A percentile compares a stretch with the other conserved stretches of the same genome.
phyloP scores from a whole-genome alignment of 2,888 invertebrate genomes.

The Slavum lentiscoides region DNA sequence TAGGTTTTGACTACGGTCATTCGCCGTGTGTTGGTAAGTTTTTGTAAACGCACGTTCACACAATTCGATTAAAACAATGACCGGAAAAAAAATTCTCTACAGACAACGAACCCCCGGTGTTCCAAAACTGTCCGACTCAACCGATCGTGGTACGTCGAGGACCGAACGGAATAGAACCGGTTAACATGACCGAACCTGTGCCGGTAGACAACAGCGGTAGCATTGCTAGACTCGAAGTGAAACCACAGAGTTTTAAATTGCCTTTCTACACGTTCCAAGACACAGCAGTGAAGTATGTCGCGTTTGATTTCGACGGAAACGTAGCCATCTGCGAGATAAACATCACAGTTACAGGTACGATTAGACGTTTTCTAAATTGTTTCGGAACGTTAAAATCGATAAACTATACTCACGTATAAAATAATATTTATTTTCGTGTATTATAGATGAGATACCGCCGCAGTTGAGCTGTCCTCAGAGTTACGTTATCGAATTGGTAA shows the following conservation, averaged over 20 bases:
- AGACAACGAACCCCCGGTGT: slow-evolving; percentile 94
- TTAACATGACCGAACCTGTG: slow-evolving; percentile 90
- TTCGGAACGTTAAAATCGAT: neutral
- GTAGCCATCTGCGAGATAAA: slow-evolving; percentile 96
- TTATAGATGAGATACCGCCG: slow-evolving; percentile 82
- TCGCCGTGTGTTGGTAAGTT: slow-evolving; percentile 83
- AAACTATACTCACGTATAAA: neutral
- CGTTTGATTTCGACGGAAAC: slow-evolving; percentile 96
- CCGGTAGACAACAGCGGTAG: slow-evolving; percentile 95
- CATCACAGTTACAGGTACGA: slow-evolving; percentile 78
- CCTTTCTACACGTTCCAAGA: slow-evolving; percentile 87
- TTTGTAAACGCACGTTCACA: neutral
- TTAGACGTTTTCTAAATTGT: neutral
- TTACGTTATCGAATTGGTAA: slow-evolving; percentile 88
- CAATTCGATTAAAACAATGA: neutral
- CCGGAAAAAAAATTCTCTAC: slow-evolving; percentile 57
- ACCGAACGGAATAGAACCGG: slow-evolving; percentile 82
- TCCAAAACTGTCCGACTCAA: slow-evolving; percentile 93
- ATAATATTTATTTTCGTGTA: slow-evolving; percentile 21
- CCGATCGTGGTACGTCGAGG: slow-evolving; percentile 88
- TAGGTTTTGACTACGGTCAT: slow-evolving; percentile 90
- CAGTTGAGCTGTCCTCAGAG: slow-evolving; percentile 89
- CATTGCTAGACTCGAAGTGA: slow-evolving; percentile 88
- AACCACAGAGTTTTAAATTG: slow-evolving; percentile 87
- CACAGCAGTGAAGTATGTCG: slow-evolving; percentile 90